Evolutionary conservation across 2,797 vertebrate species (phyloP).

Genomic region (Onychomys leucogaster): DNA sequence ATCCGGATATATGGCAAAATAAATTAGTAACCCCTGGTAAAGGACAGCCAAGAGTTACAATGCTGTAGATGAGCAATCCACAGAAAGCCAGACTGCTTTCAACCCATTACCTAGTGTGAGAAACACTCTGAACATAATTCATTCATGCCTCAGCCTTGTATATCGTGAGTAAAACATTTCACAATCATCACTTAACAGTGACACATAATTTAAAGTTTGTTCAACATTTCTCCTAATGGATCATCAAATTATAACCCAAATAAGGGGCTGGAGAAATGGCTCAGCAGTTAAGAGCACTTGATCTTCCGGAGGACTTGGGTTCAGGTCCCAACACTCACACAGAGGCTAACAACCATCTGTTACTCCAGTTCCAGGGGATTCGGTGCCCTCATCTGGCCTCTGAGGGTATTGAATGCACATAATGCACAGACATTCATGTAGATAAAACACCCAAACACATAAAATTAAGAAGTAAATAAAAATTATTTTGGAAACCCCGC

Average conservation of each 20-base stretch:
- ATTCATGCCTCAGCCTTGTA: background rate
- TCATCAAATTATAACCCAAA: conserved; percentile 48
- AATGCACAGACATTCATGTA: background rate
- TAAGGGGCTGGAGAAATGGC: background rate
- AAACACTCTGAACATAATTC: conserved; percentile 38
- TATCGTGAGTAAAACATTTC: conserved; percentile 31
- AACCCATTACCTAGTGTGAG: background rate
- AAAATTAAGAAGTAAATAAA: background rate
- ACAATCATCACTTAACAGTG: conserved; percentile 32
- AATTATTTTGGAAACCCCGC: background rate
- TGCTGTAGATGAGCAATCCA: background rate
- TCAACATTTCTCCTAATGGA: conserved; percentile 45
- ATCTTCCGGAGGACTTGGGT: background rate
- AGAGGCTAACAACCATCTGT: background rate
- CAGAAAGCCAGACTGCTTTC: conserved; percentile 11
- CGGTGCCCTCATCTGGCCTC: background rate
- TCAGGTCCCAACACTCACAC: background rate
- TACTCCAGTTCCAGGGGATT: background rate
- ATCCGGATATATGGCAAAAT: background rate
- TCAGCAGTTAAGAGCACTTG: background rate
- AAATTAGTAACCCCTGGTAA: conserved; percentile 24
- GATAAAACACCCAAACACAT: background rate
- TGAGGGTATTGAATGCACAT: background rate
- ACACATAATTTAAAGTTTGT: conserved; percentile 46
- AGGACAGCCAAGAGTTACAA: background rate